phyloP scores from a whole-genome alignment of 2,888 invertebrate species.

The Cryptops parisi region DNA sequence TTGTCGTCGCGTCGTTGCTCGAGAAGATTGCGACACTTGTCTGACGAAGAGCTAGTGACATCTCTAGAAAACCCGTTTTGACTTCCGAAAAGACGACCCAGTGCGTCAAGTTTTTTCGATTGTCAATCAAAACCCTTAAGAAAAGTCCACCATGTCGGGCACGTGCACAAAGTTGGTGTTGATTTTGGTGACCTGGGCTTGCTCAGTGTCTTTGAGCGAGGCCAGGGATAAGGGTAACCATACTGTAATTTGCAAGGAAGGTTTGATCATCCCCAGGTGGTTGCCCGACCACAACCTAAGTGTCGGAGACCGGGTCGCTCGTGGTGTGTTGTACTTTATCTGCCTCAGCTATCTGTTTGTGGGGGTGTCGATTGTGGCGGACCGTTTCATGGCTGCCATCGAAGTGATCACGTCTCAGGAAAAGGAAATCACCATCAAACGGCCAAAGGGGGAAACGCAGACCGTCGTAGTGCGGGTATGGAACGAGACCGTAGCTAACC shows the following conservation, averaged over 20 bases:
- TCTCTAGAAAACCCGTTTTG: too few species aligned
- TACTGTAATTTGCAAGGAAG: constrained; percentile 50
- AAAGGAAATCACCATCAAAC: constrained; percentile 80
- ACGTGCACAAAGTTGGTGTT: neutral
- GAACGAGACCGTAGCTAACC: constrained; percentile 98
- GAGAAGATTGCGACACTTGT: too few species aligned
- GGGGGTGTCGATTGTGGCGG: constrained; percentile 96
- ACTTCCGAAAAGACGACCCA: too few species aligned
- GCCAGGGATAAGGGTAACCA: neutral
- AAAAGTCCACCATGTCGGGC: too few species aligned
- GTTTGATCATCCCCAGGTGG: constrained; percentile 81
- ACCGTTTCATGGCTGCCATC: constrained; percentile 98
- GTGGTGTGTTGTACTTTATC: constrained; percentile 82
- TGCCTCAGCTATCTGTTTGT: constrained; percentile 87
- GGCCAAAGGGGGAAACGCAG: constrained; percentile 71
- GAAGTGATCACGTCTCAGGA: constrained; percentile 98
- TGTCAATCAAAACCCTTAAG: too few species aligned
- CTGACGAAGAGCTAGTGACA: too few species aligned
- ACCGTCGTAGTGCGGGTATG: constrained; percentile 87
- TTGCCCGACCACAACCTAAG: constrained; percentile 60
- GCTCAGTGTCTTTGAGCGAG: too few species aligned
- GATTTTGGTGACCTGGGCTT: neutral
- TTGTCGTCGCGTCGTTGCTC: too few species aligned
- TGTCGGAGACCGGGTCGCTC: constrained; percentile 57
- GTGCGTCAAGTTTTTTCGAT: too few species aligned